These are phyloP conservation scores for Cordilura impudica DNA, from an alignment of 2,888 invertebrate genomes.

Conservation along the genomic window DNA sequence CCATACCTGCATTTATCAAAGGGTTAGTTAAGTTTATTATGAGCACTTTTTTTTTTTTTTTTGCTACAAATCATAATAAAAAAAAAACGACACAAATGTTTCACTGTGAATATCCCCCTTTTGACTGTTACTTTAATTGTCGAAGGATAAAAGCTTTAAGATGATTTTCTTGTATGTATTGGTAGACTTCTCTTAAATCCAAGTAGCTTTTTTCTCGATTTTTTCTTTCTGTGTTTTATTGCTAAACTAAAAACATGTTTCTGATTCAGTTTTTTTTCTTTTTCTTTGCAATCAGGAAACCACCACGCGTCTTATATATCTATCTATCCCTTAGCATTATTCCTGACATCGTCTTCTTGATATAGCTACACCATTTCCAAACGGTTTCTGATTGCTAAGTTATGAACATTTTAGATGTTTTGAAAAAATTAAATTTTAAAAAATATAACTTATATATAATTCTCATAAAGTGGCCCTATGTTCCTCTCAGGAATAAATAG, in stretches of 20 bases:
- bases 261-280: neutral
- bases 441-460: no score
- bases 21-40: constrained; percentile 7
- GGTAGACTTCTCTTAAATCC: no score
- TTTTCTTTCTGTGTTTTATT: neutral
- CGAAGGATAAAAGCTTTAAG: neutral
- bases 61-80: neutral
- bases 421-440: no score
- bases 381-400: no score
- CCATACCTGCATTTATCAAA: neutral
- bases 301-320: constrained; percentile 13
- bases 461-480: no score
- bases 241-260: constrained; percentile 36
- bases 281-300: constrained; percentile 1
- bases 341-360: constrained; percentile 9
- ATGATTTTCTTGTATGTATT: neutral
- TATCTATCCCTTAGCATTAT: constrained; percentile 11
- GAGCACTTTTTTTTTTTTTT: neutral
- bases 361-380: neutral
- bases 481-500: no score
- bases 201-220: no score
- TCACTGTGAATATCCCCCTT: neutral
- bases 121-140: neutral
- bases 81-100: neutral
- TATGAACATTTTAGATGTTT: no score